A percentile compares a stretch with the other conserved stretches of the same genome.
Evolutionary conservation across 1,140 invertebrate species (phyloP).

Genomic region (Lamellibrachia luymesi): DNA sequence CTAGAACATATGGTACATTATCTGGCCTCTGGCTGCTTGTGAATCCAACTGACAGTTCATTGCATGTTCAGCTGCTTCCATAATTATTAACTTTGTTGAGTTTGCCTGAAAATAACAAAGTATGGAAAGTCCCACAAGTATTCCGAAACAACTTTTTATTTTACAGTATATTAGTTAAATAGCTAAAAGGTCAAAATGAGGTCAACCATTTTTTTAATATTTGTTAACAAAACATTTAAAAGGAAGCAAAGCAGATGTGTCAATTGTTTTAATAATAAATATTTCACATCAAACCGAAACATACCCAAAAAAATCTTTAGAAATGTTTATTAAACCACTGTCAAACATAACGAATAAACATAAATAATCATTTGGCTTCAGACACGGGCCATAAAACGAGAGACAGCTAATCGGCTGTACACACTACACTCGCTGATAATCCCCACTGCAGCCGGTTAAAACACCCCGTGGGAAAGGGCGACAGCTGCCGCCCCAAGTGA

Average conservation of each 20-base stretch:
- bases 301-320: neutral
- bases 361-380: neutral
- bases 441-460: neutral
- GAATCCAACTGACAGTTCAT: neutral
- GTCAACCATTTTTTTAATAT: too few species aligned
- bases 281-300: neutral
- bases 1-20: neutral
- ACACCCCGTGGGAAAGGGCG: neutral
- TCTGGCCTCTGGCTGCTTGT: neutral
- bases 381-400: neutral
- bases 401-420: neutral
- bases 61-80: neutral
- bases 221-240: too few species aligned
- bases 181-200: too few species aligned
- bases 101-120: neutral
- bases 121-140: neutral
- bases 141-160: neutral
- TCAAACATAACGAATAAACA: neutral
- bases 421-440: neutral
- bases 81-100: neutral
- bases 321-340: neutral
- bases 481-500: neutral
- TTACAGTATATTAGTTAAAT: neutral
- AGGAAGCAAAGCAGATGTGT: neutral
- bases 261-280: neutral